A percentile compares a stretch with the other conserved stretches of the same genome.
Conservation (phyloP, 2,113 vertebrate genomes). For the Crotalus tigris region DNA sequence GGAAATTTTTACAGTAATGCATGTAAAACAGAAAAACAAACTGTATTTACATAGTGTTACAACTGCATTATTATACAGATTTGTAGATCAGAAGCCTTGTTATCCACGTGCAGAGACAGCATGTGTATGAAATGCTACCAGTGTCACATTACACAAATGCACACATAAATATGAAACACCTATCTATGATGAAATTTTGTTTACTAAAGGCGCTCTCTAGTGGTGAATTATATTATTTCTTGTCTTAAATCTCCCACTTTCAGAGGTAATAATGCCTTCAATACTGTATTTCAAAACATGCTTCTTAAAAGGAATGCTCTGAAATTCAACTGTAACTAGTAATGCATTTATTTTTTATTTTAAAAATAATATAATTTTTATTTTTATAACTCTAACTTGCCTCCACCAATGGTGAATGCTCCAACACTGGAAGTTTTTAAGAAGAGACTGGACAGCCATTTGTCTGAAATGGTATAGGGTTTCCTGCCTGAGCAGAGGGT, state of each 20-base stretch:
- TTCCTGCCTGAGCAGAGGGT: no score
- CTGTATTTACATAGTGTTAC: neutral
- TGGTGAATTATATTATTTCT: slow-evolving; percentile 47
- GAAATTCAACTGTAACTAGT: fast-evolving
- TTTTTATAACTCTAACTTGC: neutral
- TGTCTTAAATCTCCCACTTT: fast-evolving
- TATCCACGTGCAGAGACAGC: neutral
- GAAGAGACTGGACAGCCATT: no score
- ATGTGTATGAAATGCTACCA: neutral
- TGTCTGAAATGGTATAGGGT: no score
- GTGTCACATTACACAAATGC: neutral
- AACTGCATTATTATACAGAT: neutral
- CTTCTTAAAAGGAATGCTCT: fast-evolving
- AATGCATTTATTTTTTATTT: neutral
- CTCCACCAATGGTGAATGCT: no score
- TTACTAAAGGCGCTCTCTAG: slow-evolving; percentile 65
- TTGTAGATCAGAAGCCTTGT: neutral
- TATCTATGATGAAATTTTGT: neutral
- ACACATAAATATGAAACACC: neutral
- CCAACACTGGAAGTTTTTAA: no score
- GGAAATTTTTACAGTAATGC: neutral
- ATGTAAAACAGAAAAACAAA: neutral
- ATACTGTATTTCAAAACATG: neutral
- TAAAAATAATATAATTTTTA: neutral
- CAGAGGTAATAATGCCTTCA: neutral